phyloP scores from a whole-genome alignment of 2,888 invertebrate genomes.

The Zaprionus obscuricornis region DNA sequence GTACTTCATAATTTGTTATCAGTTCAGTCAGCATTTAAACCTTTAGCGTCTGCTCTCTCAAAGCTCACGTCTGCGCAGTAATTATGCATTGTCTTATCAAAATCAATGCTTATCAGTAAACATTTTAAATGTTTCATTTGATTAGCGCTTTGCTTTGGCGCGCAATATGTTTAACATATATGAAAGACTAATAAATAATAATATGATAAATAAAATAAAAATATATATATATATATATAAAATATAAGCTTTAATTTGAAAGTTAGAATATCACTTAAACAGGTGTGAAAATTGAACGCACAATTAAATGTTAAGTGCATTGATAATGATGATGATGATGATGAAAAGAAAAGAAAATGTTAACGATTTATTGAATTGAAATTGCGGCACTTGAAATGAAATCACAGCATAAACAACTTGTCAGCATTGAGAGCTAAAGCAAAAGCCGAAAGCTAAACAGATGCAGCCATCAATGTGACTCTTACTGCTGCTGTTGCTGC shows the following conservation, averaged over 20 bases:
- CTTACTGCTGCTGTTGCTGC: too few relatives aligned
- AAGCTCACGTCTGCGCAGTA: conserved; percentile 69
- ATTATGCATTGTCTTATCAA: conserved; percentile 44
- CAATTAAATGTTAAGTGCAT: too few relatives aligned
- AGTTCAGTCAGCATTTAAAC: conserved; percentile 41
- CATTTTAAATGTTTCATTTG: conserved; percentile 40
- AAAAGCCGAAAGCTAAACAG: conserved; percentile 16
- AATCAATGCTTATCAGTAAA: conserved; percentile 50
- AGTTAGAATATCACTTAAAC: too few relatives aligned
- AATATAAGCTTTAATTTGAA: too few relatives aligned
- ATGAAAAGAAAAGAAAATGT: conserved; percentile 42
- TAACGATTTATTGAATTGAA: conserved; percentile 47
- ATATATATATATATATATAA: too few relatives aligned
- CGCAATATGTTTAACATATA: too few relatives aligned
- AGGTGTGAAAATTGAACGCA: too few relatives aligned
- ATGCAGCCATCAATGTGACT: too few relatives aligned
- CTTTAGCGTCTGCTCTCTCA: conserved; percentile 21
- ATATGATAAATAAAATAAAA: too few relatives aligned
- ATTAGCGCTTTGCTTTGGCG: too few relatives aligned
- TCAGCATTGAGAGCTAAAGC: conserved; percentile 4
- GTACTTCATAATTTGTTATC: conserved; percentile 59
- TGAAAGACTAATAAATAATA: too few relatives aligned
- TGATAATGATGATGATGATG: too few relatives aligned
- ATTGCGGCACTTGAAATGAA: conserved; percentile 49
- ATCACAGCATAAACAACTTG: conserved; percentile 50